Evolutionary conservation across 92 coral and sea anemone species (phyloP).

Genomic region (Siderastrea siderea): DNA sequence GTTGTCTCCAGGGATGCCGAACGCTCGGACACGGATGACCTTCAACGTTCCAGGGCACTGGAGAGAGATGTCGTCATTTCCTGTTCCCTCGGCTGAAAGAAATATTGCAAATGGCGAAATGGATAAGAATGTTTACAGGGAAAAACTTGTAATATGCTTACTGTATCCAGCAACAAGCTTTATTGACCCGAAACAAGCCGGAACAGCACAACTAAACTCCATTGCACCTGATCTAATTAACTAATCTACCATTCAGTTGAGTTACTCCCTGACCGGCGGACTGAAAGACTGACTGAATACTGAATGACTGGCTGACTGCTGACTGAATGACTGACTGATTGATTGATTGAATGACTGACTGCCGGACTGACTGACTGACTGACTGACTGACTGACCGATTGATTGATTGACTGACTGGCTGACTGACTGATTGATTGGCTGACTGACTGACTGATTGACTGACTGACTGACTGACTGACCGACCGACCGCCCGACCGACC

Average conservation of each 20-base stretch:
- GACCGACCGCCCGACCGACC: no score
- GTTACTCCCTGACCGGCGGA: neutral
- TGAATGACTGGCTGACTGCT: neutral
- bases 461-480: no score
- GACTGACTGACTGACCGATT: neutral
- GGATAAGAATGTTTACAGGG: neutral
- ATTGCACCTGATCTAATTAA: no score
- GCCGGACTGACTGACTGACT: neutral
- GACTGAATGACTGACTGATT: neutral
- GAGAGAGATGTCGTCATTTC: conserved; percentile 85
- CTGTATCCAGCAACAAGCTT: no score
- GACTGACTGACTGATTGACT: no score
- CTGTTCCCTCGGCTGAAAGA: conserved; percentile 72
- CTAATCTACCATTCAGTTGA: no score
- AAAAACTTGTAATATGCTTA: neutral
- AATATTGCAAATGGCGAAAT: neutral
- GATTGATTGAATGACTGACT: neutral
- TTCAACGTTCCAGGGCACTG: conserved; percentile 75
- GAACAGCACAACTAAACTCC: no score
- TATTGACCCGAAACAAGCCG: no score
- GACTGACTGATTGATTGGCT: no score
- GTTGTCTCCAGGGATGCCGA: conserved; percentile 78
- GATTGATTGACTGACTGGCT: no score
- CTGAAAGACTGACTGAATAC: neutral
- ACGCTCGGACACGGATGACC: conserved; percentile 74